phyloP scores from a whole-genome alignment of 2,797 vertebrate genomes.

The Alosa sapidissima region DNA sequence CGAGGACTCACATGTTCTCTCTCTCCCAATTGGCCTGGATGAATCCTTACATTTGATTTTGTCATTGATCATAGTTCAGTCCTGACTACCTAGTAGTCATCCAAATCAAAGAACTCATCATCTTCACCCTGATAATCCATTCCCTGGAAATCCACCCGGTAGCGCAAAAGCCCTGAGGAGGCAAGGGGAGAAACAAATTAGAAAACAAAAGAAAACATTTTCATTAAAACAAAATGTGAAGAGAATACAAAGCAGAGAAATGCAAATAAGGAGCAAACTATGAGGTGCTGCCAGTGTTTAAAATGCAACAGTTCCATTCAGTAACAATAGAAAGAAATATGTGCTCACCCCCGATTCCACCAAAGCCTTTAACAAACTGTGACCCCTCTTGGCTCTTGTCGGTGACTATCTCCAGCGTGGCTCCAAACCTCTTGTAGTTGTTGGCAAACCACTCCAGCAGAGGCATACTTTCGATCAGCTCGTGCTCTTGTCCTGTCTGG shows the following conservation, averaged over 20 bases:
- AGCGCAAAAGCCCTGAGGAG: constrained; percentile 83
- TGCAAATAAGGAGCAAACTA: background rate
- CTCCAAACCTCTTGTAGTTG: constrained; percentile 90
- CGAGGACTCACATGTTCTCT: constrained; percentile 30
- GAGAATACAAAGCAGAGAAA: background rate
- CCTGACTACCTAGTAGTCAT: constrained; percentile 94
- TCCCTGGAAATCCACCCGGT: constrained; percentile 91
- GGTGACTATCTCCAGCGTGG: constrained; percentile 89
- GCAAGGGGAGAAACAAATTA: constrained; percentile 35
- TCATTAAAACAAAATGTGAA: background rate
- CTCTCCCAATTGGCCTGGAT: constrained; percentile 49
- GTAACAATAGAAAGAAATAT: background rate
- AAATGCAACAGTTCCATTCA: background rate
- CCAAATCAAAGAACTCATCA: constrained; percentile 89
- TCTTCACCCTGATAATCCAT: constrained; percentile 90
- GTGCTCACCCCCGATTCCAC: constrained; percentile 84
- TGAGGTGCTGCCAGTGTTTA: background rate
- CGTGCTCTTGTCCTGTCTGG: constrained; percentile 87
- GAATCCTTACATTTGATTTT: constrained; percentile 40
- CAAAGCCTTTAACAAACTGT: constrained; percentile 90
- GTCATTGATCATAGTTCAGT: constrained; percentile 28
- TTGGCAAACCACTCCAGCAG: constrained; percentile 89
- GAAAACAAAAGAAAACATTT: background rate
- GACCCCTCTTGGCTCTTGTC: constrained; percentile 92
- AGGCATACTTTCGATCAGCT: constrained; percentile 89